Base-by-base conservation (phyloP, 2,113 vertebrate species). In the Calypte anna region DNA sequence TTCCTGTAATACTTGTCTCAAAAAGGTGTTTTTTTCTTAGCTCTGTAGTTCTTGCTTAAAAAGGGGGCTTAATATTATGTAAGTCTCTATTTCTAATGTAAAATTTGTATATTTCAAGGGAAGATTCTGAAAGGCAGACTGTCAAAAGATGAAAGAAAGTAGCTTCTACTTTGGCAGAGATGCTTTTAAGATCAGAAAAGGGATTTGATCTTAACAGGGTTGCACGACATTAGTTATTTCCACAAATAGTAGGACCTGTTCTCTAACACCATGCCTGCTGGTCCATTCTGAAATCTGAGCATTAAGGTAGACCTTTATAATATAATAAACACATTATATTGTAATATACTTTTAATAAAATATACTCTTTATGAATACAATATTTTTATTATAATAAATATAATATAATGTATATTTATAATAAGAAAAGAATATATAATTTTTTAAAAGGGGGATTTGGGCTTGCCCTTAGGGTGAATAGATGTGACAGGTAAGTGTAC, bases 31-130 rank as follows among this genome's bases (percentile, higher is more conserved):
- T 88, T 86, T 93, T 81, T 88, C 77, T 88, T 93, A 81, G 44
- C 63, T 82, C 62, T 84, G 6, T 12, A 63, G 30, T 57, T 86
- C 57, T 93, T 82, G 36, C 36, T 72, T 64, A 72, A 82, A 72
- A 82, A 91, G 30, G 40, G 28, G 13, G 4, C 33, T 74, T 69
- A 55, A 44, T 50, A 27, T 94, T 94, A 91, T 66, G 33, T 73
- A 96, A 96, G 54, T 24, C 36, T 88, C 85, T 90, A 43, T 94
- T 94, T 92, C 72, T 74, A 82, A 77, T 79, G 28, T 73, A 50
- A 93, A 94, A 81, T 82, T 81, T 43, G 31, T 78, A 24, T 67
- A 72, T 88, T 86, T 69, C 63, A 84, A 88, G 40, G 61, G 88
- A 92, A 86, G 36, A 55, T 81, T 75, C 44, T 81, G 91, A 44